Evolutionary conservation across 1,140 invertebrate genomes (phyloP), one percentile per base, ranked within the genome.

Genomic region (Cotesia typhae): DNA sequence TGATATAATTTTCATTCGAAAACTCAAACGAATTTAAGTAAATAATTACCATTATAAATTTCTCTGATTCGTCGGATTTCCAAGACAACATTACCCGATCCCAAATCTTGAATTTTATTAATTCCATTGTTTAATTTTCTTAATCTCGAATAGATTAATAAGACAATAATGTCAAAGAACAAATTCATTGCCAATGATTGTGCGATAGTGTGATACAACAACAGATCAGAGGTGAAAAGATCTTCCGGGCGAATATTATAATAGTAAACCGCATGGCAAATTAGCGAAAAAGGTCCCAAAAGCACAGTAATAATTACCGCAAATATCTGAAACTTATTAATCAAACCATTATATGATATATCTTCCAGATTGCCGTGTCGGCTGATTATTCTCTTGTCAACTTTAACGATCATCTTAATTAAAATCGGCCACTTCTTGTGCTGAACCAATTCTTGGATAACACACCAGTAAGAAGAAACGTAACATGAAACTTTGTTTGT

Each of bases 401-500:
- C 57, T 2, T 14, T 57, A 4, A 74, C 61, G 6, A 82, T 68
- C 37, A 61, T 78, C 17, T 73, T 71, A 68, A 82, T 78, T 28
- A 82, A 60, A 20, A 78, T 64, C 4, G 76, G 73, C 81, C 81
- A 82, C 37, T 77, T 82, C 17, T 73, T 63, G 36, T 81, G 77
- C 14, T 81, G 73, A 1, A 70, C 37, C 36, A 78, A n/a, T 3
- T 79, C 74, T 6, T 79, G 75, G 14, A 41, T 75, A n/a, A 82
- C 79, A 37, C 81, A 82, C 47, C 82, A 82, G 51, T 82, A 82
- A 4, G 79, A 73, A 2, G 81, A 75, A 0, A 82, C 55, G 61
- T 82, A 81, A 63, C 71, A 78, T 0, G 75, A 60, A 0, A 74
- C 72, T 52, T 82, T 81, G 67, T 82, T 82, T 73, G 73, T 74